Percentiles rank a stretch among this genome's conserved stretches.
phyloP scores from a whole-genome alignment of 2,888 invertebrate species.

The Dynastes maya region DNA sequence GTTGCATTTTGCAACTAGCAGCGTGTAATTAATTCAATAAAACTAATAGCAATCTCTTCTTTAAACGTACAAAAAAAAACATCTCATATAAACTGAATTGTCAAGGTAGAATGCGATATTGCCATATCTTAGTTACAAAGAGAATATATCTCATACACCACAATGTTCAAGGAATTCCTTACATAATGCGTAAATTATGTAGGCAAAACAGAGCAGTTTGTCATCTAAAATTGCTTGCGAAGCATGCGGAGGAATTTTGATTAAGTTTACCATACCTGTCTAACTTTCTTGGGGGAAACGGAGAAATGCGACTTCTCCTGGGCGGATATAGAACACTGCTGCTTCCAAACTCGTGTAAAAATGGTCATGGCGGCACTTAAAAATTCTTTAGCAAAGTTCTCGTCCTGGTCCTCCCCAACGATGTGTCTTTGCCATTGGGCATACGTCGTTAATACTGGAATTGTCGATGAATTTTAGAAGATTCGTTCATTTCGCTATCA shows the following conservation, averaged over 20 bases:
- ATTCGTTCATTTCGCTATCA: constrained; percentile 8
- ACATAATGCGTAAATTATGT: constrained; percentile 36
- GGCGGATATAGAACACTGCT: constrained; percentile 67
- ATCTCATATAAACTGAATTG: no score
- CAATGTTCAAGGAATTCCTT: no score
- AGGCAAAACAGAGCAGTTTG: background rate
- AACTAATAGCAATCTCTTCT: no score
- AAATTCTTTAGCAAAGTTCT: constrained; percentile 87
- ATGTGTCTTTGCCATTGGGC: constrained; percentile 87
- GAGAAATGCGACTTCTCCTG: constrained; percentile 79
- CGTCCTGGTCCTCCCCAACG: constrained; percentile 86
- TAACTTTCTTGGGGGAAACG: constrained; percentile 83
- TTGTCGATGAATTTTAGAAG: constrained; percentile 50
- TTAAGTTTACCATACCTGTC: constrained; percentile 73
- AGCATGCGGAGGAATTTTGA: background rate
- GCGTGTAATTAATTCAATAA: no score
- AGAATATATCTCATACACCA: no score
- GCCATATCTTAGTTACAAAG: no score
- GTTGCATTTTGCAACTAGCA: no score
- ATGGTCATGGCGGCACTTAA: constrained; percentile 88
- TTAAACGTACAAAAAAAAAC: no score
- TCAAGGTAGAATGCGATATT: no score
- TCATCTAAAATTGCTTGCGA: background rate
- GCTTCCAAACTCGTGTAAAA: constrained; percentile 74
- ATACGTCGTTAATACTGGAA: constrained; percentile 79